Evolutionary conservation across 2,888 invertebrate species (phyloP).

Genomic region (Alviniconcha strummeri): DNA sequence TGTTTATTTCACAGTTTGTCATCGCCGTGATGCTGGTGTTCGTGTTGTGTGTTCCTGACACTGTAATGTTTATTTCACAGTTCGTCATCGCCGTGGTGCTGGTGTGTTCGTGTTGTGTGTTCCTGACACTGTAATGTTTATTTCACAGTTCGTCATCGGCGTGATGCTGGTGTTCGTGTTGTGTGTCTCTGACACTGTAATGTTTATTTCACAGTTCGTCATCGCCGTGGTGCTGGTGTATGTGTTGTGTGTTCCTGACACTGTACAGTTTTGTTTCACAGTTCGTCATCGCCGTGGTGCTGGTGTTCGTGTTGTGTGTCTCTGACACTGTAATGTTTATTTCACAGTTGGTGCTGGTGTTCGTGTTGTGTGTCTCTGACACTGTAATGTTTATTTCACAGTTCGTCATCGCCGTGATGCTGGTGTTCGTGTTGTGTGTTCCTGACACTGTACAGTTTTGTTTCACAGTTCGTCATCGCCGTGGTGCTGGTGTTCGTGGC

Average conservation of each 20-base stretch:
- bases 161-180: constrained; percentile 48
- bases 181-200: too few species aligned
- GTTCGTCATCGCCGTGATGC: too few species aligned
- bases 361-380: too few species aligned
- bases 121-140: neutral
- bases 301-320: constrained; percentile 42
- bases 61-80: constrained; percentile 15
- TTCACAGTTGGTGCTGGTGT: neutral
- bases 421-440: too few species aligned
- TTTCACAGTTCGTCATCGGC: constrained; percentile 42
- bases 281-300: constrained; percentile 32
- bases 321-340: neutral
- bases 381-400: constrained; percentile 15
- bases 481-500: constrained; percentile 48
- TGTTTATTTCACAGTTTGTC: neutral
- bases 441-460: neutral
- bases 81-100: too few species aligned
- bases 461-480: constrained; percentile 42
- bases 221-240: too few species aligned
- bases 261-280: constrained; percentile 15
- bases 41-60: too few species aligned
- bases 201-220: constrained; percentile 9
- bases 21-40: too few species aligned
- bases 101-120: too few species aligned
- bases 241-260: too few species aligned